Conservation (phyloP, 2,113 vertebrate species). For the Salvelinus alpinus region DNA sequence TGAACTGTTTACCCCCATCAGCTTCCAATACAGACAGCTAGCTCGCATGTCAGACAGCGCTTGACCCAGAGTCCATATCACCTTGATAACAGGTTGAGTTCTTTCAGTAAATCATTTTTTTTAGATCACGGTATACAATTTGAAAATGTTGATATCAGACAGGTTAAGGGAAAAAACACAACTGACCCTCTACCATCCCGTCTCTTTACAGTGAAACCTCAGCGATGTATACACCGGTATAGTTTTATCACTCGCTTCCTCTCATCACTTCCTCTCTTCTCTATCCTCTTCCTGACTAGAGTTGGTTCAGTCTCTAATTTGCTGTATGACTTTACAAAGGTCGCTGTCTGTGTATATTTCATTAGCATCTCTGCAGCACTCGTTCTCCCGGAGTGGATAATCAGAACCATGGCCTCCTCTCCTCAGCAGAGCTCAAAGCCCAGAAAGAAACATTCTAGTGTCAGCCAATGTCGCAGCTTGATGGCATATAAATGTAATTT, state of each 20-base stretch:
- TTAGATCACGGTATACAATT: too few species aligned
- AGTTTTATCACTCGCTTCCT: slow-evolving; percentile 10
- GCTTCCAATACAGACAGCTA: slow-evolving; percentile 29
- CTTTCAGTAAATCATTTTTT: slow-evolving; percentile 13
- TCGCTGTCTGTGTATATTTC: slow-evolving; percentile 71
- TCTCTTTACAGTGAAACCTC: slow-evolving; percentile 12
- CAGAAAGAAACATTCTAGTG: slow-evolving; percentile 67
- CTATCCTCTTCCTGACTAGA: slow-evolving; percentile 36
- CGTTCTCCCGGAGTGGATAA: slow-evolving; percentile 61
- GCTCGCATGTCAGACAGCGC: slow-evolving; percentile 15
- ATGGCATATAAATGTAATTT: slow-evolving; percentile 76
- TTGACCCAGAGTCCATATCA: background rate
- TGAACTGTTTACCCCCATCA: slow-evolving; percentile 60
- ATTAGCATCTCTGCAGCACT: slow-evolving; percentile 64
- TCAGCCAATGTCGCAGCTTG: slow-evolving; percentile 74
- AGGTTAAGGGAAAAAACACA: too few species aligned
- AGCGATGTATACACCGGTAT: slow-evolving; percentile 8
- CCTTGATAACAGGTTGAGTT: slow-evolving; percentile 24
- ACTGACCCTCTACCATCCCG: too few species aligned
- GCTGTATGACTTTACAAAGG: slow-evolving; percentile 66
- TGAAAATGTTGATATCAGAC: too few species aligned
- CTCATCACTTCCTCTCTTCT: slow-evolving; percentile 25
- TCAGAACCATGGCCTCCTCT: slow-evolving; percentile 64
- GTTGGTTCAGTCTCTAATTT: slow-evolving; percentile 62
- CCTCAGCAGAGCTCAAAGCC: slow-evolving; percentile 58